phyloP scores from a whole-genome alignment of 2,113 vertebrate species.

The Tricholaema leucomelas region DNA sequence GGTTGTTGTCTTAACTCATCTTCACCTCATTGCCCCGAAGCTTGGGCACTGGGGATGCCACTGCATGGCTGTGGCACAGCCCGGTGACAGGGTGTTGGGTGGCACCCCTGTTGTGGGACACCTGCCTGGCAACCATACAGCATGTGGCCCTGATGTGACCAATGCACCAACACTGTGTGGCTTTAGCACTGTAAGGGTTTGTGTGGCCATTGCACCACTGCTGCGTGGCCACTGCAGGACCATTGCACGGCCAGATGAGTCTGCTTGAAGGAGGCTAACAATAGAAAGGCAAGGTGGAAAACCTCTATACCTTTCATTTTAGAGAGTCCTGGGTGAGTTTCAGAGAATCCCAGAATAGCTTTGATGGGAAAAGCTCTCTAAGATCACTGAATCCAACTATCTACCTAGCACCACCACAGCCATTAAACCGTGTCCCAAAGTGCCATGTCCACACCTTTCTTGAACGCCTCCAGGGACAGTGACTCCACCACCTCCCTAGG shows the following conservation, averaged over 20 bases:
- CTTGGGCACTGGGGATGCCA: fast-evolving
- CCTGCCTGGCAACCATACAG: fast-evolving
- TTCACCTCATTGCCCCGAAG: neutral
- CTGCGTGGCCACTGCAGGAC: fast-evolving
- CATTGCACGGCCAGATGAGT: fast-evolving
- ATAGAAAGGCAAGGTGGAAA: neutral
- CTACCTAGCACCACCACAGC: no score
- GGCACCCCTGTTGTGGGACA: neutral
- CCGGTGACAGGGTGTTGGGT: no score
- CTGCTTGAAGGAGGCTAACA: neutral
- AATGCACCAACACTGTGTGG: fast-evolving
- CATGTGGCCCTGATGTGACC: fast-evolving
- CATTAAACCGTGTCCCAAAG: no score
- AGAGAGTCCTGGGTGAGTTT: neutral
- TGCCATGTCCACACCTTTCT: no score
- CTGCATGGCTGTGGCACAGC: neutral
- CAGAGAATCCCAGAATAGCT: neutral
- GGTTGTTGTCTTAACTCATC: neutral
- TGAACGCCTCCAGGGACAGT: no score
- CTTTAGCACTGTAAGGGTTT: neutral
- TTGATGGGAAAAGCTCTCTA: no score
- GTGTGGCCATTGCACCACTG: fast-evolving
- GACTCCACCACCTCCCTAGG: no score
- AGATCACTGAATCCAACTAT: no score
- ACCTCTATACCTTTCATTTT: neutral